A percentile compares a stretch with the other conserved stretches of the same genome.
Conservation (phyloP, 2,888 invertebrate genomes). For the Drosophila dives region DNA sequence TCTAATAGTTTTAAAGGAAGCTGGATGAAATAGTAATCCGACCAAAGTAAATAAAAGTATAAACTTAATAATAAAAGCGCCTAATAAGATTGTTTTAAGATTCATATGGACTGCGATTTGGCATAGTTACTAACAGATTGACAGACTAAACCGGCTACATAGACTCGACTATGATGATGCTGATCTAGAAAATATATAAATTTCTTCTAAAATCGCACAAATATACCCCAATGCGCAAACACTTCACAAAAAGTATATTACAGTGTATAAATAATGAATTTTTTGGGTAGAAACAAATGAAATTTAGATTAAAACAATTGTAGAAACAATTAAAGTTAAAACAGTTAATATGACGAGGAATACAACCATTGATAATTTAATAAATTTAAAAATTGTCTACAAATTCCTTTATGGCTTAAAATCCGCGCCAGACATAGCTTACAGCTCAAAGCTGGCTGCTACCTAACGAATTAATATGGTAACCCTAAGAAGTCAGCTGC, state of each 20-base stretch:
- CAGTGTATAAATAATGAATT: not conserved
- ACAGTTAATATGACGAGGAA: not conserved
- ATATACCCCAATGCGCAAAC: not conserved
- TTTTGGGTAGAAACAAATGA: not conserved
- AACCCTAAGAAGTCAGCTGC: not conserved
- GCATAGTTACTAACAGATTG: not conserved
- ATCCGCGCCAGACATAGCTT: rapidly evolving
- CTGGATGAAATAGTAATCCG: no score
- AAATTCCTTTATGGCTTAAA: not conserved
- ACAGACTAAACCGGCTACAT: rapidly evolving
- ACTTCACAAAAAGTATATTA: not conserved
- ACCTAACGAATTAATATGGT: conserved; percentile 9
- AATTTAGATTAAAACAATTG: not conserved
- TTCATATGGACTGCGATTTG: not conserved
- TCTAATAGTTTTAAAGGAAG: not conserved
- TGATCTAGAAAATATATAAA: not conserved
- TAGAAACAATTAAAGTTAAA: no score
- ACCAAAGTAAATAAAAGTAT: not conserved
- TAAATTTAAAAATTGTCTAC: not conserved
- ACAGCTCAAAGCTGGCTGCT: conserved; percentile 1
- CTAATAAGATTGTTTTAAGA: not conserved
- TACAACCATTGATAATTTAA: not conserved
- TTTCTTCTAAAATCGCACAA: not conserved
- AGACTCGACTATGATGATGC: not conserved
- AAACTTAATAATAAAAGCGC: not conserved